phyloP scores from a whole-genome alignment of 2,888 invertebrate species.

The Mactromeris polynyma region DNA sequence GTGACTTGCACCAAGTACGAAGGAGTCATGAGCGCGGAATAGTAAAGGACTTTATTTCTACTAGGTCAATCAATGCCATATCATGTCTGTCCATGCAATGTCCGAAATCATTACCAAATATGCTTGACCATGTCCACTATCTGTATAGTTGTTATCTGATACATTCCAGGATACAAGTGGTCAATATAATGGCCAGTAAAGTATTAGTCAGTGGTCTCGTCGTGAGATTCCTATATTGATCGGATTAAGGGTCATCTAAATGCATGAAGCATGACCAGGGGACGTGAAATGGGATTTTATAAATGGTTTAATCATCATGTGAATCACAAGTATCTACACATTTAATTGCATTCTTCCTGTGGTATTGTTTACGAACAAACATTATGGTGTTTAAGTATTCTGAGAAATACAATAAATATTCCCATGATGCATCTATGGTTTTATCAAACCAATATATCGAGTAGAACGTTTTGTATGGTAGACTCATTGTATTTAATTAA shows the following conservation, averaged over 20 bases:
- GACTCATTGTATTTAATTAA: no score
- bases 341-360: not conserved
- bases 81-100: not conserved
- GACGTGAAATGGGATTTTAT: not conserved
- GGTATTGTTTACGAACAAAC: not conserved
- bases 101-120: not conserved
- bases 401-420: no score
- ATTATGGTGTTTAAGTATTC: no score
- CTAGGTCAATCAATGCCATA: no score
- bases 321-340: not conserved
- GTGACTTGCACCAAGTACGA: no score
- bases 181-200: not conserved
- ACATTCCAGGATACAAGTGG: not conserved
- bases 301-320: not conserved
- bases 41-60: no score
- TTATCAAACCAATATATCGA: no score
- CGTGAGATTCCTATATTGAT: not conserved
- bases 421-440: no score
- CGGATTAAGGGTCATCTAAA: conserved; percentile 6
- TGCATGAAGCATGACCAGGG: conserved; percentile 3
- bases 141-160: not conserved
- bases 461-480: no score
- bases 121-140: not conserved
- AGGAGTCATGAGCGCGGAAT: no score
- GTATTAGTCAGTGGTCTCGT: not conserved